A percentile compares a stretch with the other conserved stretches of the same genome.
Conservation (phyloP, 2,888 invertebrate species). For the Cerceris rybyensis region DNA sequence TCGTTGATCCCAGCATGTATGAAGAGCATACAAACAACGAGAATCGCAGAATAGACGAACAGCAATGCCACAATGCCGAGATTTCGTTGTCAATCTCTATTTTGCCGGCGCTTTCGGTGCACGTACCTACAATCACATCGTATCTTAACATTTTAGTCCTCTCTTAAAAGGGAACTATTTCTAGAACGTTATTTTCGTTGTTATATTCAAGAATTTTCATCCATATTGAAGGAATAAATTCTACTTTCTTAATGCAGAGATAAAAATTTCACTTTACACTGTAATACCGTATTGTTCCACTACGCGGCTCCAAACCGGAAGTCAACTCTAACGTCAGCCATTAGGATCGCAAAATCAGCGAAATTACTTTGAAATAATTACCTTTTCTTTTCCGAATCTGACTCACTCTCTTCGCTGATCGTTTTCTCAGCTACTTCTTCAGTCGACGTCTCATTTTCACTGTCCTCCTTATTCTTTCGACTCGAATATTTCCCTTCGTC, state of each 20-base stretch:
- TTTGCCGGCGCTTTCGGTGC: conserved; percentile 73
- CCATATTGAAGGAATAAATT: too few relatives aligned
- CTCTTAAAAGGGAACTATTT: too few relatives aligned
- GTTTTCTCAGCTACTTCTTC: conserved; percentile 62
- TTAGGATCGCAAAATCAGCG: too few relatives aligned
- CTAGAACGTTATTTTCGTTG: too few relatives aligned
- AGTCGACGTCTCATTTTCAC: conserved; percentile 65
- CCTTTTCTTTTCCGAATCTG: conserved; percentile 69
- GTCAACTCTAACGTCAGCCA: background rate
- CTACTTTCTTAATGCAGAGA: too few relatives aligned
- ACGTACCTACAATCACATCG: conserved; percentile 63
- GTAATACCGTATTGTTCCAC: too few relatives aligned
- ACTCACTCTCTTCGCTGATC: conserved; percentile 67
- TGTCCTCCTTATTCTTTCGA: conserved; percentile 68
- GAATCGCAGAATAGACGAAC: conserved; percentile 83
- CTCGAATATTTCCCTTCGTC: conserved; percentile 64
- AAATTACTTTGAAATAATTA: conserved; percentile 29
- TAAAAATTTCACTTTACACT: too few relatives aligned
- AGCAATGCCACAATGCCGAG: conserved; percentile 84
- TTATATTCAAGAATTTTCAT: too few relatives aligned
- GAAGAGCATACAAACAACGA: conserved; percentile 83
- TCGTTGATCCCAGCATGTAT: conserved; percentile 84
- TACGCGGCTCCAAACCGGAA: background rate
- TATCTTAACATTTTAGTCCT: background rate
- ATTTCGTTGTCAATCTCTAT: conserved; percentile 84